These are phyloP conservation scores for Silurus lanzhouensis DNA, from an alignment of 2,797 vertebrate species.

Conservation along the genomic window DNA sequence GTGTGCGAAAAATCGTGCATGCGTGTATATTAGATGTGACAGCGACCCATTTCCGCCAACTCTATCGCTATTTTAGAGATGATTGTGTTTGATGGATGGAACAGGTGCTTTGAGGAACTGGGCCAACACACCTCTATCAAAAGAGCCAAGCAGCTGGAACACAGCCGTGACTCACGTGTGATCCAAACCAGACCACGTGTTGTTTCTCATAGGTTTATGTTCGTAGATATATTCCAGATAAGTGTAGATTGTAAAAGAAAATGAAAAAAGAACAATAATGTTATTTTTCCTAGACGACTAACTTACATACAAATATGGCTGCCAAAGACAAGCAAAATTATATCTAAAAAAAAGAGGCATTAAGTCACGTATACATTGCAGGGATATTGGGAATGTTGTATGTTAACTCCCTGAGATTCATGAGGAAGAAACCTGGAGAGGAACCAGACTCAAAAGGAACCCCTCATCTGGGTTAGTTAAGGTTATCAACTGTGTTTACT, in stretches of 20 bases:
- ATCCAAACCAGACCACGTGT: background rate
- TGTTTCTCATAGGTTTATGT: background rate
- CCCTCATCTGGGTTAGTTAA: no score
- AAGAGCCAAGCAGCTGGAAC: slow-evolving; percentile 3
- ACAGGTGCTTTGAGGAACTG: slow-evolving; percentile 23
- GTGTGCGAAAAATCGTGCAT: slow-evolving; percentile 10
- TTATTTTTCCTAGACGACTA: no score
- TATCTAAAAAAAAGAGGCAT: no score
- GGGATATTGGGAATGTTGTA: no score
- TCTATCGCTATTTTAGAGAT: slow-evolving; percentile 10
- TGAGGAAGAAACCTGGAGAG: no score
- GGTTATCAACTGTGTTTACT: no score
- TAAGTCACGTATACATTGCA: no score
- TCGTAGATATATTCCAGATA: background rate
- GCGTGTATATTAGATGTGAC: background rate
- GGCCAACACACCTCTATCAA: slow-evolving; percentile 32
- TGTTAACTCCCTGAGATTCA: no score
- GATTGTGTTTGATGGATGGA: slow-evolving; percentile 8
- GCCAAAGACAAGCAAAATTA: no score
- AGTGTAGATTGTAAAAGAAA: background rate
- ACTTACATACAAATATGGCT: no score
- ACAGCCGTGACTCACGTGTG: background rate
- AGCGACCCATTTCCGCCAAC: slow-evolving; percentile 29
- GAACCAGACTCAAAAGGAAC: no score
- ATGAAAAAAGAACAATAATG: no score